Evolutionary conservation across 2,797 vertebrate genomes (phyloP).

Genomic region (Sternarchorhynchus goeldii): DNA sequence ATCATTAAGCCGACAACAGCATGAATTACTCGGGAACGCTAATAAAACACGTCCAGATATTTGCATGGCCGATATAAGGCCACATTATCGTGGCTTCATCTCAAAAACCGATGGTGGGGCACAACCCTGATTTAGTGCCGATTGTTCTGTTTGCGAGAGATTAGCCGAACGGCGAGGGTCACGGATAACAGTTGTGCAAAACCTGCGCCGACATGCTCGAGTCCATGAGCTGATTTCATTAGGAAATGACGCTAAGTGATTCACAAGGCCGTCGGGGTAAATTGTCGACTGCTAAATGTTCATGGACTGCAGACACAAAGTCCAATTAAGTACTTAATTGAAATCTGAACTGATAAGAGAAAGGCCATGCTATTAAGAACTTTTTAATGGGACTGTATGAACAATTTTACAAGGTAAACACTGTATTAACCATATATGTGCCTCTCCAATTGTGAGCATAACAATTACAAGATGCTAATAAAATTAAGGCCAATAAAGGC

Average conservation of each 20-base stretch:
- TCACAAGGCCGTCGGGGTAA: conserved; percentile 5
- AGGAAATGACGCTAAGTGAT: conserved; percentile 34
- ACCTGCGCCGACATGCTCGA: background rate
- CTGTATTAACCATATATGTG: too few relatives aligned
- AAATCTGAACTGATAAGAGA: background rate
- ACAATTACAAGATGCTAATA: too few relatives aligned
- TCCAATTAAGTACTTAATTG: background rate
- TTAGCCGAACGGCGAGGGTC: conserved; percentile 33
- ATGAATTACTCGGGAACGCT: conserved; percentile 35
- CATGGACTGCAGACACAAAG: background rate
- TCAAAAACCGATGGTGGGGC: conserved; percentile 1
- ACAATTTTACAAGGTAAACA: background rate
- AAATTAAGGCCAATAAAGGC: too few relatives aligned
- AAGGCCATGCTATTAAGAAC: background rate
- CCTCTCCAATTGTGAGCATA: too few relatives aligned
- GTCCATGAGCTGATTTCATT: conserved; percentile 25
- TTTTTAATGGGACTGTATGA: conserved; percentile 3
- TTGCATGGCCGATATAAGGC: conserved; percentile 32
- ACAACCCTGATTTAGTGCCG: conserved; percentile 34
- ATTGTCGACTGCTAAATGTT: conserved; percentile 14
- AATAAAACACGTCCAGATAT: conserved; percentile 42
- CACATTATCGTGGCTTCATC: conserved; percentile 38
- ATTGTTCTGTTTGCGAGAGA: conserved; percentile 40
- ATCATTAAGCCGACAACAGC: conserved; percentile 2
- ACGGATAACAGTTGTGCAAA: conserved; percentile 1